Conservation (phyloP, 2,888 invertebrate species). For the Stenichneumon culpator region DNA sequence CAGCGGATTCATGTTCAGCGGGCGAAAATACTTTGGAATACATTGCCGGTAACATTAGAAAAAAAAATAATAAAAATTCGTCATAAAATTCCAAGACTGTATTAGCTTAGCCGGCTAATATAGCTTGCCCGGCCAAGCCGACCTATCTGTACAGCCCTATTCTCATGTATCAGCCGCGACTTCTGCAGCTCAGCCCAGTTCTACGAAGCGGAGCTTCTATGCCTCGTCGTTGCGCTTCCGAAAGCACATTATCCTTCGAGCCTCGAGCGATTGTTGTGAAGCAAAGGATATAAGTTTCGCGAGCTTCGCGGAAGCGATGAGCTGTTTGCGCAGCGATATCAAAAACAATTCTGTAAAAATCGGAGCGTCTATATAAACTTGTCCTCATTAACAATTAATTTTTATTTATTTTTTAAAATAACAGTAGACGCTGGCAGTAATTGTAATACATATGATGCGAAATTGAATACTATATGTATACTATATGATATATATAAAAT, state of each 20-base stretch:
- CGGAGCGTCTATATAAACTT: neutral
- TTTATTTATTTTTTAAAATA: neutral
- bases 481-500: too few relatives aligned
- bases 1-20: too few relatives aligned
- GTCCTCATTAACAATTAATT: neutral
- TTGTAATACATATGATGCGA: too few relatives aligned
- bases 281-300: neutral
- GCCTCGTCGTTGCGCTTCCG: neutral
- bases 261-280: neutral
- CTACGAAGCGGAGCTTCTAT: neutral
- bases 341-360: neutral
- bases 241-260: neutral
- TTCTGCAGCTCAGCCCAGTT: neutral
- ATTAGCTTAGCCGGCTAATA: too few relatives aligned
- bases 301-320: neutral
- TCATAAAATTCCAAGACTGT: too few relatives aligned
- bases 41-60: too few relatives aligned
- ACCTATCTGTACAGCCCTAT: too few relatives aligned
- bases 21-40: too few relatives aligned
- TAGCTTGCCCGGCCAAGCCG: too few relatives aligned
- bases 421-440: too few relatives aligned
- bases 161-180: neutral
- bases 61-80: too few relatives aligned
- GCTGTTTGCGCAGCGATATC: neutral
- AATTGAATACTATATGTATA: too few relatives aligned